Conservation (phyloP, 2,113 vertebrate species). For the Todiramphus chloris region DNA sequence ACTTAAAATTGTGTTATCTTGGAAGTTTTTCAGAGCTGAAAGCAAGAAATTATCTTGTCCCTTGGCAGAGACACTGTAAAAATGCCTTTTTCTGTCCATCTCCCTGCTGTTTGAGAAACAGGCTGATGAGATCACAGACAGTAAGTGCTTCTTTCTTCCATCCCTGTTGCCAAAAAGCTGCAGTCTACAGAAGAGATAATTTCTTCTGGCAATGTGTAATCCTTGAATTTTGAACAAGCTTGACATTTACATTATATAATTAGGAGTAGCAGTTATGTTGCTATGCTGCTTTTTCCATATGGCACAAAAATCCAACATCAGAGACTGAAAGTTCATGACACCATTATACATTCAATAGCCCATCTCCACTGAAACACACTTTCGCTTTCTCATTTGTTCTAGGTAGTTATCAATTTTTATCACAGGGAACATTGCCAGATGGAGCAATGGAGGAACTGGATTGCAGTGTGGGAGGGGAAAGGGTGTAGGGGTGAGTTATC, state of each 20-base stretch:
- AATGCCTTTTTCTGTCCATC: not conserved
- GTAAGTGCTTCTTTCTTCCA: slow-evolving; percentile 12
- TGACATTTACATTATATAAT: slow-evolving; percentile 64
- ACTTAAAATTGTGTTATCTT: not conserved
- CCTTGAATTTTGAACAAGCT: slow-evolving; percentile 41
- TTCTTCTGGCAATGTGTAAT: slow-evolving; percentile 35
- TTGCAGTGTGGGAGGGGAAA: not conserved
- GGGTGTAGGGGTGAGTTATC: not conserved
- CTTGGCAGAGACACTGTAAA: not conserved
- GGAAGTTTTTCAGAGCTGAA: not conserved
- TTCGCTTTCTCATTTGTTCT: not conserved
- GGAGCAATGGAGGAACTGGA: not conserved
- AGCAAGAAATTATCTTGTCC: not conserved
- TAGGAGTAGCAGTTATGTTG: slow-evolving; percentile 45
- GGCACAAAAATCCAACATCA: slow-evolving; percentile 7
- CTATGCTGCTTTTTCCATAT: slow-evolving; percentile 44
- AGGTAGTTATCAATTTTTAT: not conserved
- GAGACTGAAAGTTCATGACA: slow-evolving; percentile 14
- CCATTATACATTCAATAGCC: not conserved
- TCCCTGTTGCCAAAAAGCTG: slow-evolving; percentile 25
- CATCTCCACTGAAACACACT: not conserved
- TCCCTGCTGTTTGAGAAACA: not conserved
- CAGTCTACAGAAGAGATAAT: slow-evolving; percentile 2
- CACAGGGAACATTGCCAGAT: not conserved
- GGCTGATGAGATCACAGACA: slow-evolving; percentile 7